Evolutionary conservation across 2,888 invertebrate species (phyloP).

Genomic region (Leptopilina drosophilae): DNA sequence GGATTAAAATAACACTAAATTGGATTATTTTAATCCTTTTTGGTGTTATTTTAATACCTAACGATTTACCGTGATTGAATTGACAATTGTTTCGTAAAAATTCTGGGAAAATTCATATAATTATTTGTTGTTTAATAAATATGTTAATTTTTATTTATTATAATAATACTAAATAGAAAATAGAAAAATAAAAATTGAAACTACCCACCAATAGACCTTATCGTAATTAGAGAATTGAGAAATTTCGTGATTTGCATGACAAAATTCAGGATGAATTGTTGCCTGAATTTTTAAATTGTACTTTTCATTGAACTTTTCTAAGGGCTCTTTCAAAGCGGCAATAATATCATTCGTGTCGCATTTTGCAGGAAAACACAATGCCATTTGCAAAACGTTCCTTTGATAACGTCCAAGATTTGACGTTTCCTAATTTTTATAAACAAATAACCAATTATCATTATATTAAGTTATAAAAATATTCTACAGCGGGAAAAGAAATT

Average conservation of each 20-base stretch:
- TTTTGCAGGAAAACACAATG: conserved; percentile 81
- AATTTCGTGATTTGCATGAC: conserved; percentile 61
- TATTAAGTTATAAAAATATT: too few species aligned
- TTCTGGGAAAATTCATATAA: too few species aligned
- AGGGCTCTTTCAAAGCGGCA: conserved; percentile 77
- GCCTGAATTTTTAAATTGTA: conserved; percentile 58
- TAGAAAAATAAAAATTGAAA: too few species aligned
- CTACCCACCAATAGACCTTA: conserved; percentile 61
- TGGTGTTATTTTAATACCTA: too few species aligned
- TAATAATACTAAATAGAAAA: too few species aligned
- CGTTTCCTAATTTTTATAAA: conserved; percentile 59
- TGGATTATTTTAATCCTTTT: too few species aligned
- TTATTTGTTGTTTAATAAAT: too few species aligned
- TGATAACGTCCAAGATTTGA: conserved; percentile 63
- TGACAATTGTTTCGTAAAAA: too few species aligned
- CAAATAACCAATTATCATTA: neutral
- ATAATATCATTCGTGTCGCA: conserved; percentile 80
- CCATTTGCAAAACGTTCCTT: conserved; percentile 73
- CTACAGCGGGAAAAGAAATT: too few species aligned
- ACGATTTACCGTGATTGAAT: too few species aligned
- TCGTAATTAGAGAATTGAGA: conserved; percentile 54
- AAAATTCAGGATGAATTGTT: conserved; percentile 57
- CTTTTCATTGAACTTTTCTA: conserved; percentile 73
- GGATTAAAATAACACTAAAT: too few species aligned
- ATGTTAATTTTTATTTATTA: too few species aligned